Evolutionary conservation across 2,113 vertebrate genomes (phyloP).

Genomic region (Chiloscyllium plagiosum): DNA sequence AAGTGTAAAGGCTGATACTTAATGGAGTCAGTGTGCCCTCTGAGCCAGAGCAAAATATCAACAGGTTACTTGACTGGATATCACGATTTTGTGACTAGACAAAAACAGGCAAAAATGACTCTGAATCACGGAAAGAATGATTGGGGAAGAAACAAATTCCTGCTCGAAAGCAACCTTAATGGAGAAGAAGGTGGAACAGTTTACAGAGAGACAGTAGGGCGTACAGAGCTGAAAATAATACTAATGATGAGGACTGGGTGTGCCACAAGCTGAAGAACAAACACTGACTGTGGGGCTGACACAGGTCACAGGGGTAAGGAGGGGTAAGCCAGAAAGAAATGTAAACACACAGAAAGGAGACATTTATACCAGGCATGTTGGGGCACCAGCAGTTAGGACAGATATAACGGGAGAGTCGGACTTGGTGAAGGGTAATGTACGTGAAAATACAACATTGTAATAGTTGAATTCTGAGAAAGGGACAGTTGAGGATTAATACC

Average conservation of each 20-base stretch:
- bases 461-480: not conserved
- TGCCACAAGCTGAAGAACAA: too few species aligned
- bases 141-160: not conserved
- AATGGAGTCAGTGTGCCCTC: not conserved
- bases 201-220: not conserved
- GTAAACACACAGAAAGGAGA: not conserved
- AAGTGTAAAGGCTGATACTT: not conserved
- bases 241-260: too few species aligned
- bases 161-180: not conserved
- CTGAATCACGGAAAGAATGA: not conserved
- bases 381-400: not conserved
- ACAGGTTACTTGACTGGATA: not conserved
- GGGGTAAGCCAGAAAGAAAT: not conserved
- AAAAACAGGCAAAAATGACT: too few species aligned
- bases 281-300: not conserved
- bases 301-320: not conserved
- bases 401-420: not conserved
- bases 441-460: not conserved
- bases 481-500: not conserved
- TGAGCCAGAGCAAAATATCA: not conserved
- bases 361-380: not conserved
- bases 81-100: too few species aligned
- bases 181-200: not conserved
- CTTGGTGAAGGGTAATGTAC: not conserved
- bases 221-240: not conserved